Evolutionary conservation across 1,140 invertebrate species (phyloP).

Genomic region (Harpegnathos saltator): DNA sequence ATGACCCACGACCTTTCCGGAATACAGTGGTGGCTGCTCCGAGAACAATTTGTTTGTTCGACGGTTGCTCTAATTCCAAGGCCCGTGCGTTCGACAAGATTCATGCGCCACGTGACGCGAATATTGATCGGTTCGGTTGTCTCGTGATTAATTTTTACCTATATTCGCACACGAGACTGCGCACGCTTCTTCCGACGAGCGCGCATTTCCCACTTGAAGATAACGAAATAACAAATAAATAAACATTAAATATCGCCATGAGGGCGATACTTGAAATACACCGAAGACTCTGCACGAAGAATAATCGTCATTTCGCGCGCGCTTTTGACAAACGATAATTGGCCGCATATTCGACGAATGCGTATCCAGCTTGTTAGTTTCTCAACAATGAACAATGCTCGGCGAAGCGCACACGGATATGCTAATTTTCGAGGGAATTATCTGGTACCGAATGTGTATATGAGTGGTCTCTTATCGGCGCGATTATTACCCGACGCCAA

Average conservation of each 20-base stretch:
- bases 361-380: background rate
- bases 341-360: background rate
- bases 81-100: background rate
- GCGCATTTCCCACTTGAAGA: no score
- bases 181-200: no score
- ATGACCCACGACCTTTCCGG: conserved; percentile 76
- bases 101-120: background rate
- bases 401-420: background rate
- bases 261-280: no score
- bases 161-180: no score
- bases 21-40: conserved; percentile 43
- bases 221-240: no score
- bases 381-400: background rate
- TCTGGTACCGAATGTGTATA: background rate
- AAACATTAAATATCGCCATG: no score
- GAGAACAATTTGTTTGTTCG: conserved; percentile 44
- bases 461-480: conserved; percentile 53
- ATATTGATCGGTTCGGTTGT: background rate
- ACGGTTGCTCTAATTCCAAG: conserved; percentile 5
- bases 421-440: background rate
- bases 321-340: no score
- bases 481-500: conserved; percentile 74
- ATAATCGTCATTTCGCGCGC: no score
- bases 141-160: background rate
- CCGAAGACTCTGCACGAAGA: no score